phyloP scores from a whole-genome alignment of 2,113 vertebrate genomes.

The Centropristis striata region DNA sequence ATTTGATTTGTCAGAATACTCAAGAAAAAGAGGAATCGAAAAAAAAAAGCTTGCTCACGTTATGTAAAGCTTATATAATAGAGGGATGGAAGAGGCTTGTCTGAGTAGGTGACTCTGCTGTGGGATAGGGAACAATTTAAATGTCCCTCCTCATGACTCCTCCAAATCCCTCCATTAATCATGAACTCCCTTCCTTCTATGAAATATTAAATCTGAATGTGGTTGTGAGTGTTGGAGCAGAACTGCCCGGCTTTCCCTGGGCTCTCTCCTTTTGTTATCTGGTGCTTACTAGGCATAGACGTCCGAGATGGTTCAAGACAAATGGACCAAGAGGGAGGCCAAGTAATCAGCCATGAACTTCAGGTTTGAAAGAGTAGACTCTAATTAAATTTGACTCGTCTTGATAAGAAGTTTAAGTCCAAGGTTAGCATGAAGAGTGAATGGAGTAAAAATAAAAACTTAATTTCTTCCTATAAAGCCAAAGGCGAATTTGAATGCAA shows the following conservation, averaged over 20 bases:
- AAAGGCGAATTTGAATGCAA: conserved; percentile 16
- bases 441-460: conserved; percentile 45
- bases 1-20: conserved; percentile 63
- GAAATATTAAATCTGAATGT: conserved; percentile 71
- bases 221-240: conserved; percentile 52
- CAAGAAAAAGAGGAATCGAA: conserved; percentile 28
- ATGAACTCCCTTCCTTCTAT: conserved; percentile 59
- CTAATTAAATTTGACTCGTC: conserved; percentile 80
- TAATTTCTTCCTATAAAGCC: conserved; percentile 7
- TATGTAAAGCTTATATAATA: conserved; percentile 78
- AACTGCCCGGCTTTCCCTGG: conserved; percentile 47
- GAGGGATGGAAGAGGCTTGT: conserved; percentile 46
- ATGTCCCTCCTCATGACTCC: conserved; percentile 61
- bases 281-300: conserved; percentile 63
- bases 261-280: conserved; percentile 59
- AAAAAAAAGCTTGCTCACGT: conserved; percentile 39
- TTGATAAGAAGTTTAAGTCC: conserved; percentile 70
- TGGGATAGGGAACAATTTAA: conserved; percentile 60
- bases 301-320: conserved; percentile 70
- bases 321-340: conserved; percentile 71
- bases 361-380: conserved; percentile 74
- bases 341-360: conserved; percentile 75
- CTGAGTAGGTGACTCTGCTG: conserved; percentile 51
- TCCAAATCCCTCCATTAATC: conserved; percentile 71
- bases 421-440: conserved; percentile 65